These are phyloP conservation scores for Psittacula cyanocephala DNA, from an alignment of 2,113 vertebrate species.

Conservation along the genomic window DNA sequence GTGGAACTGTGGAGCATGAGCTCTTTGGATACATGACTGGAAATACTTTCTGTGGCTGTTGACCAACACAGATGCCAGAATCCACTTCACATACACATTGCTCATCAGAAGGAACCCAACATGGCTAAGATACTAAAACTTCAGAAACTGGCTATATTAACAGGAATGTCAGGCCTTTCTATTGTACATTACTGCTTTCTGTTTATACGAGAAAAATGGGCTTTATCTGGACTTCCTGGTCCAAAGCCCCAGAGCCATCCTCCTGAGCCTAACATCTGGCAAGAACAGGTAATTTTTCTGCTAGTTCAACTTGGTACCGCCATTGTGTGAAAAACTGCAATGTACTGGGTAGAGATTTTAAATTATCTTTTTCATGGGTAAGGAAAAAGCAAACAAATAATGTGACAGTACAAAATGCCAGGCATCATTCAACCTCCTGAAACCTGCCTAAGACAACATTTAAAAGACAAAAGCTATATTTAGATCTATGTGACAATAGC, in stretches of 20 bases:
- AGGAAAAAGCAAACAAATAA: background rate
- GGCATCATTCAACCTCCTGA: background rate
- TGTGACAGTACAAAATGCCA: background rate
- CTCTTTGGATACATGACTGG: background rate
- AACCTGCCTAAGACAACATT: background rate
- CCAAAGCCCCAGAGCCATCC: background rate
- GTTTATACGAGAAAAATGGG: rapidly evolving
- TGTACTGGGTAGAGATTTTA: background rate
- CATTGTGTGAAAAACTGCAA: background rate
- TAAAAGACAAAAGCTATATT: background rate
- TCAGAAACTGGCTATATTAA: background rate
- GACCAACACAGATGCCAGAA: background rate
- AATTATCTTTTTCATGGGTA: background rate
- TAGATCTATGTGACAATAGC: background rate
- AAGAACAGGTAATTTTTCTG: background rate
- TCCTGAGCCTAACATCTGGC: background rate
- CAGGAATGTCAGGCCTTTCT: background rate
- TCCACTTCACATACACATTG: rapidly evolving
- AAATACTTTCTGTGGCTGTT: background rate
- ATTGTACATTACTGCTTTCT: background rate
- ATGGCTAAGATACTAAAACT: background rate
- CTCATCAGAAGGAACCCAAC: background rate
- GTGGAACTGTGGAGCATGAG: rapidly evolving
- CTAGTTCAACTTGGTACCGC: background rate
- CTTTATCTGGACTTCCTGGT: background rate